Percentiles rank a stretch among this genome's conserved stretches.
Conservation (phyloP, 2,888 invertebrate genomes). For the Entomobrya multifasciata region DNA sequence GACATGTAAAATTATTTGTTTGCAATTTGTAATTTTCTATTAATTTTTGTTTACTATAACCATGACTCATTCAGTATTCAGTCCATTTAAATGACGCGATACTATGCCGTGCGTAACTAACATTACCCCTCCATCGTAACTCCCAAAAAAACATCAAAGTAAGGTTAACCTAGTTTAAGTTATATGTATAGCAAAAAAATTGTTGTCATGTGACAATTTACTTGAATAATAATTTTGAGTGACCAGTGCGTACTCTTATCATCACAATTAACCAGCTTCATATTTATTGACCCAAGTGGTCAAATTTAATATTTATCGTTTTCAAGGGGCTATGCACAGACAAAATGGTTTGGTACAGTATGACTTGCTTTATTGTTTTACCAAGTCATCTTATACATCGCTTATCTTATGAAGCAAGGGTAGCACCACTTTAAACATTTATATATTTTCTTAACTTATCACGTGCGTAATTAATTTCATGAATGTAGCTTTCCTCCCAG, state of each 20-base stretch:
- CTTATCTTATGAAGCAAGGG: no score
- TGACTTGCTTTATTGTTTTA: no score
- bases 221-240: neutral
- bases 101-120: neutral
- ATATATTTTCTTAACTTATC: neutral
- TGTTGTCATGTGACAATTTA: slow-evolving; percentile 11
- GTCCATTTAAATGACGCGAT: no score
- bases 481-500: neutral
- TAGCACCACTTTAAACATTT: neutral
- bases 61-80: neutral
- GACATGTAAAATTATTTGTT: no score
- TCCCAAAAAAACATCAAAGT: neutral
- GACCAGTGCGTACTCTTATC: neutral
- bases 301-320: no score
- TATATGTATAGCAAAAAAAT: neutral
- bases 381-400: no score
- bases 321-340: neutral
- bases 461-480: no score
- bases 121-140: neutral
- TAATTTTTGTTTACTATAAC: no score
- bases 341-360: no score
- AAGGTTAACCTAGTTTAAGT: neutral
- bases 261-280: neutral
- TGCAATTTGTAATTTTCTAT: no score
- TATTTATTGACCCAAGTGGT: no score